Base-by-base conservation (phyloP, 2,113 vertebrate genomes). In the Poeciliopsis turrubarensis region DNA sequence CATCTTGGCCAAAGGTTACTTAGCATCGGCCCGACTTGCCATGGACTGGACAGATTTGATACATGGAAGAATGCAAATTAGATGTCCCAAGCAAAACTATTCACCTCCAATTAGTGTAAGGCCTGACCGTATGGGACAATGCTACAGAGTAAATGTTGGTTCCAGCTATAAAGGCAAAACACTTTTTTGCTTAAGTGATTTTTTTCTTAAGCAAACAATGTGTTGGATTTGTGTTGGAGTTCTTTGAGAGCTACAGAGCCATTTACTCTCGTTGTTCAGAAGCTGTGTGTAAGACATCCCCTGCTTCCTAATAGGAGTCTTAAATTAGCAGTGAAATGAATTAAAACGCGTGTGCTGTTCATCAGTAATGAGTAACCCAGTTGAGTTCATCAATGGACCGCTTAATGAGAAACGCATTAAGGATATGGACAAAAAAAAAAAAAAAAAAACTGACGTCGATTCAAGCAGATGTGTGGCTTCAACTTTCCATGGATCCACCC, bases 381-480 rank as follows among this genome's bases (percentile, higher is more conserved):
- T 70, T 51, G 73, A 71, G 74, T 81, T 84, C 69, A 86, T 86
- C 79, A 87, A 86, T 89, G 86, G 39, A 11, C 32, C 54, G 73
- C 31, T 26, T 72, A 82, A 85, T 70, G 67, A 65, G 66, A 87
- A 85, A 73, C 80, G 83, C 72, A 70, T 51, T 0, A 12, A 22
- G 80, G 72, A 64, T 14, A 15, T 41, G 39, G 14, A 4, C 4
- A 41, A 15, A 34, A 10, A 3, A 34, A 34, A 34, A 37, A 29
- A 2, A 29, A 32, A 32, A 32, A 5, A 37, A 37, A 41, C 63
- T 70, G 82, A 81, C 72, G 63, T 41, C 34, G 60, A 76, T 86
- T 73, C 54, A 83, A 78, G 68, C 77, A 85, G 83, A 87, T 80
- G 65, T 81, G 63, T 68, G 65, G 44, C 34, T 64, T 15, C 65